These are phyloP conservation scores for Nymphalis io DNA, from an alignment of 1,140 invertebrate genomes.

Conservation along the genomic window DNA sequence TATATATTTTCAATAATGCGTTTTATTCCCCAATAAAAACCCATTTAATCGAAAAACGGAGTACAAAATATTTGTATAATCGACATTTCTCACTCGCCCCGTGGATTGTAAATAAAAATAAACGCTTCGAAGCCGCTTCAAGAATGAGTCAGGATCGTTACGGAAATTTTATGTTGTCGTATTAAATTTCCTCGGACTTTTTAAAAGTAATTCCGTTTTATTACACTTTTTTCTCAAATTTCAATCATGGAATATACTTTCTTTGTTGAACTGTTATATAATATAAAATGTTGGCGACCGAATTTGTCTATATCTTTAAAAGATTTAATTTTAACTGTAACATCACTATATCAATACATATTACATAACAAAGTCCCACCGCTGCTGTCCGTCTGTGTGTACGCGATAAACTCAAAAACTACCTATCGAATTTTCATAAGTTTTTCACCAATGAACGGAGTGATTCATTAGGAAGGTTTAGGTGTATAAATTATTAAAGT, in stretches of 20 bases:
- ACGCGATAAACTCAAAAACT: no score
- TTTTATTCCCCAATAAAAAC: slow-evolving; percentile 14
- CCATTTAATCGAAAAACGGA: slow-evolving; percentile 1
- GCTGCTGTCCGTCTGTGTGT: no score
- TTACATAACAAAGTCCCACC: no score
- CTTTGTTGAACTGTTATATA: no score
- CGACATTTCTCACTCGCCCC: slow-evolving; percentile 7
- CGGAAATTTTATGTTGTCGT: slow-evolving; percentile 15
- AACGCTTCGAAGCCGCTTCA: neutral
- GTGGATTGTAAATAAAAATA: slow-evolving; percentile 16
- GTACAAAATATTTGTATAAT: slow-evolving; percentile 13
- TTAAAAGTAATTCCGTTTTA: slow-evolving; percentile 8
- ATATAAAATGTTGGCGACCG: neutral
- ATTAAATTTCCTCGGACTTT: slow-evolving; percentile 10
- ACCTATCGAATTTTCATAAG: no score
- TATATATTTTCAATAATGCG: slow-evolving; percentile 2
- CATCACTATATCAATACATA: no score
- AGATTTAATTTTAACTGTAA: neutral
- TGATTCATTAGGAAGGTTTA: no score
- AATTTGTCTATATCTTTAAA: neutral
- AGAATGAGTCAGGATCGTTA: slow-evolving; percentile 20
- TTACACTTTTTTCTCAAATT: neutral
- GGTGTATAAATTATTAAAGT: no score
- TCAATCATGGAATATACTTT: neutral
- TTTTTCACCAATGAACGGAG: no score